These are phyloP conservation scores for Musca vetustissima DNA, from an alignment of 1,140 invertebrate genomes.

Conservation along the genomic window DNA sequence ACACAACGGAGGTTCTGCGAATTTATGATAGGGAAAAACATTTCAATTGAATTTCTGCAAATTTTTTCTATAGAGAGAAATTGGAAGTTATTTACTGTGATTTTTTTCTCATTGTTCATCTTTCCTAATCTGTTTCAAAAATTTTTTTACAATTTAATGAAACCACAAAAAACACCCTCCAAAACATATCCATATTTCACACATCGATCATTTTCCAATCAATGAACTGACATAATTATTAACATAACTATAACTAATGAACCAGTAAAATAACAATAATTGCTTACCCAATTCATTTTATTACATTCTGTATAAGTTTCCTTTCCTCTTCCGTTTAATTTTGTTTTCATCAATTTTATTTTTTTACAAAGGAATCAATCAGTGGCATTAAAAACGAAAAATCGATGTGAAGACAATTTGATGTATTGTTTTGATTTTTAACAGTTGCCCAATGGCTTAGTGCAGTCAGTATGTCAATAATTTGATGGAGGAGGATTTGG, in stretches of 20 bases:
- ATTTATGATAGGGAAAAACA: too few relatives aligned
- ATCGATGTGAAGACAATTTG: conserved; percentile 35
- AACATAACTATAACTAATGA: background rate
- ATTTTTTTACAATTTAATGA: too few relatives aligned
- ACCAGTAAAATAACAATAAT: background rate
- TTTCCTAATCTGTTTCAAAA: too few relatives aligned
- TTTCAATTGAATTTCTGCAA: too few relatives aligned
- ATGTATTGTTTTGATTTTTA: conserved; percentile 46
- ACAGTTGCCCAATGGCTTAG: conserved; percentile 32
- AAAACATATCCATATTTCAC: background rate
- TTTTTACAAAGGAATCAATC: conserved; percentile 51
- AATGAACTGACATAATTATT: conserved; percentile 23
- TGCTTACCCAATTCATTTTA: too few relatives aligned
- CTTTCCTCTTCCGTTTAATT: too few relatives aligned
- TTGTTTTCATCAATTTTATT: background rate
- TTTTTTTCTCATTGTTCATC: too few relatives aligned
- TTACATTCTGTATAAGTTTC: too few relatives aligned
- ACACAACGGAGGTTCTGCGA: too few relatives aligned
- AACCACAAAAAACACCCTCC: too few relatives aligned
- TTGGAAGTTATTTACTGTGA: too few relatives aligned
- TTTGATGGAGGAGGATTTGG: background rate
- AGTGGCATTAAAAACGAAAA: conserved; percentile 23
- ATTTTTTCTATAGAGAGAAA: too few relatives aligned
- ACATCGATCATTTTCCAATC: conserved; percentile 18
- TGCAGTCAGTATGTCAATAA: background rate